Base-by-base conservation (phyloP, 1,140 invertebrate species). In the Fopius arisanus region DNA sequence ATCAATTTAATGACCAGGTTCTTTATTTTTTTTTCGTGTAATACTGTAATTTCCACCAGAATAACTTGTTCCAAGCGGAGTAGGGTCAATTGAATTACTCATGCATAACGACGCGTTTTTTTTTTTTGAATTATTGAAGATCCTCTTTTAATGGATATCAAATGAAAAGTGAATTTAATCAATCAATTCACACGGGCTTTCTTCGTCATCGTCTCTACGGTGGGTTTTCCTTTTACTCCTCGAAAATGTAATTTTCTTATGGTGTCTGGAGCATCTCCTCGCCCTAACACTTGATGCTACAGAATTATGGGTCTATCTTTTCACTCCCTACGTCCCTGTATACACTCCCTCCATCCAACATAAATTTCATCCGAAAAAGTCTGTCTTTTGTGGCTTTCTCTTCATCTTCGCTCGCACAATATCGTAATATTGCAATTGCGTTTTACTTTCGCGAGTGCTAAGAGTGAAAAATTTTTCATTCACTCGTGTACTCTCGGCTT, bases 181-280 rank as follows among this genome's bases (percentile, higher is more conserved):
- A 59, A 59, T 59, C 54, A 28, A 59, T 59, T n/a, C 43, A 48
- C 43, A 16, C 43, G 14, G n/a, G 5, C 19, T 59, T 59, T 21
- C 7, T 26, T 14, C 10, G 3, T 28, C 54, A 5, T 19, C 43
- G 6, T 51, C 19, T 51, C 19, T 21, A n/a, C 7, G 43, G 43
- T 19, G 19, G 19, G 6, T 51, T 16, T 21, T 59, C 54, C 54
- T 59, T 59, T 59, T 59, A 26, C 54, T 59, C 54, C 54, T 66
- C 59, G 51, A 76, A 79, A 75, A 82, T 48, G 78, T 78, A 78
- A 80, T 82, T 82, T 82, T 80, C 77, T 79, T 81, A 81, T 80
- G 78, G 77, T 63, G 74, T 80, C 78, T 81, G 75, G 62, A 67
- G 73, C 40, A 65, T 19, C 72, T 33, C 62, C 26, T 48, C 41